Percentiles rank a stretch among this genome's conserved stretches.
Conservation (phyloP, 1,140 invertebrate genomes). For the Platorchestia sp. region DNA sequence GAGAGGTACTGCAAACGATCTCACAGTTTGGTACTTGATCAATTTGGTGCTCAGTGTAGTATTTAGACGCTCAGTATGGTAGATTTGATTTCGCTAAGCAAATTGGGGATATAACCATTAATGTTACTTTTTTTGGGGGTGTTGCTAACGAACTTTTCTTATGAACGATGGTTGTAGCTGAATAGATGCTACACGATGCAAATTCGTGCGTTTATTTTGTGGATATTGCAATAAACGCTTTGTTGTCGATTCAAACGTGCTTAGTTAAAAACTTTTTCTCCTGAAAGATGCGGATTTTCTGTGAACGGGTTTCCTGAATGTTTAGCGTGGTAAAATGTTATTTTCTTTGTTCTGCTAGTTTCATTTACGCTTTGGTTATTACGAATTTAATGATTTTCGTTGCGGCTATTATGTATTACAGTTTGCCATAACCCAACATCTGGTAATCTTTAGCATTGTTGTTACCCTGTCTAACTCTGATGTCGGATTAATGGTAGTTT, state of each 20-base stretch:
- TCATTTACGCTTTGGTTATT: no score
- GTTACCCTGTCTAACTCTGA: no score
- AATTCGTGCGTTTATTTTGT: background rate
- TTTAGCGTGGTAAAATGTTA: background rate
- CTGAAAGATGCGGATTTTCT: background rate
- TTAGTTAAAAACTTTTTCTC: background rate
- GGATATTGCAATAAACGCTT: background rate
- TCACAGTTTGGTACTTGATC: background rate
- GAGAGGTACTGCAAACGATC: slow-evolving; percentile 59
- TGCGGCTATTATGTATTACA: no score
- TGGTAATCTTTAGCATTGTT: no score
- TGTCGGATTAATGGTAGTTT: no score
- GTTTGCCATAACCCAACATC: no score
- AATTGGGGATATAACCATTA: background rate
- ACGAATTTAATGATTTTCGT: no score
- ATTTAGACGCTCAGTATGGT: no score
- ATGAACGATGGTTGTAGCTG: background rate
- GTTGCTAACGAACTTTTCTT: background rate
- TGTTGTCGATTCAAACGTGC: background rate
- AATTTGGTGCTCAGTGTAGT: background rate
- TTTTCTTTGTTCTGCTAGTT: background rate
- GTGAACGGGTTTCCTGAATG: background rate
- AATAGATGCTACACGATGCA: background rate
- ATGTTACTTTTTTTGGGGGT: background rate
- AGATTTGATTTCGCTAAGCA: no score